These are phyloP conservation scores for Cantharis rufa DNA, from an alignment of 2,888 invertebrate species.

Conservation along the genomic window DNA sequence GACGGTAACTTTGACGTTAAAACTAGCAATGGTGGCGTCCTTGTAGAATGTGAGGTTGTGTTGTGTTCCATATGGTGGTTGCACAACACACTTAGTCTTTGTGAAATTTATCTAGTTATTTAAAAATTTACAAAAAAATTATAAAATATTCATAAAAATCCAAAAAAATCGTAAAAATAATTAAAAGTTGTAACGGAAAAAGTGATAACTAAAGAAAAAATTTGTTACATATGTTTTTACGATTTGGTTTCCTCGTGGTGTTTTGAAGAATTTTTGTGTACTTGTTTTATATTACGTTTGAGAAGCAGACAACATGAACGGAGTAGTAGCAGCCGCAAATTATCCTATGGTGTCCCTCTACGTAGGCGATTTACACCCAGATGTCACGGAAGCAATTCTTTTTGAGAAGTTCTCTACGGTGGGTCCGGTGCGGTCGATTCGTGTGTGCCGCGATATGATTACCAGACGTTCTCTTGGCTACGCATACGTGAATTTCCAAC, in stretches of 20 bases:
- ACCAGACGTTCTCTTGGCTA: constrained; percentile 98
- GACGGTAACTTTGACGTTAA: background rate
- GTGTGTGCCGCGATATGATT: constrained; percentile 98
- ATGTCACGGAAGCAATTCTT: constrained; percentile 98
- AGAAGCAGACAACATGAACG: constrained; percentile 42
- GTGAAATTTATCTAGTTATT: constrained; percentile 68
- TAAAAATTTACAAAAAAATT: constrained; percentile 80
- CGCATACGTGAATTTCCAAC: constrained; percentile 99
- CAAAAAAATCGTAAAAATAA: constrained; percentile 74
- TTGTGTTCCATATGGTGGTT: constrained; percentile 72
- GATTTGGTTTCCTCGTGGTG: constrained; percentile 36
- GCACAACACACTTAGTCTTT: constrained; percentile 79
- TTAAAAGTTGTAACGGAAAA: constrained; percentile 65
- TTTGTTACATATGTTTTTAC: constrained; percentile 52
- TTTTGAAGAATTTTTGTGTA: constrained; percentile 48
- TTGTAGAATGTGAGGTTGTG: constrained; percentile 70
- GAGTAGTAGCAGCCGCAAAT: constrained; percentile 72
- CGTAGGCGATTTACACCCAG: constrained; percentile 97
- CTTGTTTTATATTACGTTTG: constrained; percentile 26
- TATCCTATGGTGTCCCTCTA: constrained; percentile 97
- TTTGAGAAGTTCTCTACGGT: constrained; percentile 99
- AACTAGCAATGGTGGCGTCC: background rate
- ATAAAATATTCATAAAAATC: constrained; percentile 66
- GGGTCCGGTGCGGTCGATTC: constrained; percentile 97
- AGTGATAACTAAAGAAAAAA: constrained; percentile 44